Evolutionary conservation across 2,888 invertebrate genomes (phyloP).

Genomic region (Arrhopalites spinosus): DNA sequence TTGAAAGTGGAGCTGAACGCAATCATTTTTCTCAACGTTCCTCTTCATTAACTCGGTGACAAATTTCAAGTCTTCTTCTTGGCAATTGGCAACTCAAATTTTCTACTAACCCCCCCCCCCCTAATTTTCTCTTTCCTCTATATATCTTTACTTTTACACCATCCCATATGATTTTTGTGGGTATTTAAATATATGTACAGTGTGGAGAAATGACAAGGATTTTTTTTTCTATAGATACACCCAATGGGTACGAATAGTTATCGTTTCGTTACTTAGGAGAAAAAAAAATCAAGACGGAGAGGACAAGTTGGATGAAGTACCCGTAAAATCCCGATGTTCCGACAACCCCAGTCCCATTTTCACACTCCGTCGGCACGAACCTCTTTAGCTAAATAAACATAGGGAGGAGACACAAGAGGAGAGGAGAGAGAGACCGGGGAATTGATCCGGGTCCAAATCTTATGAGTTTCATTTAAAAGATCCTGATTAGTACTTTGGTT

Average conservation of each 20-base stretch:
- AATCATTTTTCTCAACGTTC: slow-evolving; percentile 57
- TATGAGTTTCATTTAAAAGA: no score
- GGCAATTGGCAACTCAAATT: slow-evolving; percentile 4
- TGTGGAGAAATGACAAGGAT: no score
- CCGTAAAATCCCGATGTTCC: slow-evolving; percentile 32
- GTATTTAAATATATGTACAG: no score
- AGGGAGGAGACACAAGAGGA: neutral
- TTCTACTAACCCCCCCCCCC: neutral
- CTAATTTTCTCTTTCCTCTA: neutral
- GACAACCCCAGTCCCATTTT: slow-evolving; percentile 38
- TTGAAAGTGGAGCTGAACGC: slow-evolving; percentile 56
- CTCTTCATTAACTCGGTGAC: slow-evolving; percentile 57
- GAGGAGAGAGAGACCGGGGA: no score
- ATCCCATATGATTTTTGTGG: no score
- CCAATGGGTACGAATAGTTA: neutral
- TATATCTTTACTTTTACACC: neutral
- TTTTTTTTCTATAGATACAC: no score
- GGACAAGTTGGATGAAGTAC: slow-evolving; percentile 12
- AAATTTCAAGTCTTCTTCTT: slow-evolving; percentile 54
- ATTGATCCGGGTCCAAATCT: no score
- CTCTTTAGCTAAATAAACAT: slow-evolving; percentile 24
- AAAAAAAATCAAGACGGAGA: slow-evolving; percentile 10
- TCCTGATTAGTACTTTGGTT: no score
- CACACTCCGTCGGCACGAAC: slow-evolving; percentile 41
- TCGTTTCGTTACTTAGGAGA: slow-evolving; percentile 5